These are phyloP conservation scores for Xestia xanthographa DNA, from an alignment of 2,888 invertebrate species.

Conservation along the genomic window DNA sequence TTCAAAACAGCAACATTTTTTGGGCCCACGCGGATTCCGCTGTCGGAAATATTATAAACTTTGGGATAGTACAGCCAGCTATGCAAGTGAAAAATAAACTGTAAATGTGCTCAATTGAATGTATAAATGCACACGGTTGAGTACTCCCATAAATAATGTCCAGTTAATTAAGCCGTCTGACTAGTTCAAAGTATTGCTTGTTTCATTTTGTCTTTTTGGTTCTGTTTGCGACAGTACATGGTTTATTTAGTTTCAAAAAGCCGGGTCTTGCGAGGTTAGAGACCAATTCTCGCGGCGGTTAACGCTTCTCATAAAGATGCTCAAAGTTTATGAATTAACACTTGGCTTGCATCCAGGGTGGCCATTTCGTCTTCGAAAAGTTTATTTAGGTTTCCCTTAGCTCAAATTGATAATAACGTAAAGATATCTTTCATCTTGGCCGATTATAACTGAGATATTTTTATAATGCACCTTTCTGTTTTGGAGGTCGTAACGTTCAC, in stretches of 20 bases:
- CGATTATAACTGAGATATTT: slow-evolving; percentile 68
- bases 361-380: slow-evolving; percentile 72
- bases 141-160: slow-evolving; percentile 55
- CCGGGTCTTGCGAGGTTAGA: slow-evolving; percentile 42
- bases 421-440: slow-evolving; percentile 80
- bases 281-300: slow-evolving; percentile 75
- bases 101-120: slow-evolving; percentile 20
- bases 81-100: slow-evolving; percentile 26
- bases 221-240: slow-evolving; percentile 45
- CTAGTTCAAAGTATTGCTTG: slow-evolving; percentile 53
- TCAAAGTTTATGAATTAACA: slow-evolving; percentile 86
- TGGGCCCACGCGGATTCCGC: slow-evolving; percentile 45
- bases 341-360: slow-evolving; percentile 81
- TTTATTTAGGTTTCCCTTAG: slow-evolving; percentile 83
- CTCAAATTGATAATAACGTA: slow-evolving; percentile 83
- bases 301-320: slow-evolving; percentile 79
- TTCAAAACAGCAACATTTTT: slow-evolving; percentile 50
- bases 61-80: slow-evolving; percentile 30
- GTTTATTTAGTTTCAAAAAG: slow-evolving; percentile 52
- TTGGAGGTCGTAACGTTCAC: slow-evolving; percentile 63
- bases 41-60: slow-evolving; percentile 28
- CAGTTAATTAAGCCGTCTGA: slow-evolving; percentile 58
- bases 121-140: slow-evolving; percentile 28
- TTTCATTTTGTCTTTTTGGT: slow-evolving; percentile 36
- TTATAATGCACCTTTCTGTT: slow-evolving; percentile 63